These are phyloP conservation scores for Odontomyia ornata DNA, from an alignment of 2,888 invertebrate species.

Conservation along the genomic window DNA sequence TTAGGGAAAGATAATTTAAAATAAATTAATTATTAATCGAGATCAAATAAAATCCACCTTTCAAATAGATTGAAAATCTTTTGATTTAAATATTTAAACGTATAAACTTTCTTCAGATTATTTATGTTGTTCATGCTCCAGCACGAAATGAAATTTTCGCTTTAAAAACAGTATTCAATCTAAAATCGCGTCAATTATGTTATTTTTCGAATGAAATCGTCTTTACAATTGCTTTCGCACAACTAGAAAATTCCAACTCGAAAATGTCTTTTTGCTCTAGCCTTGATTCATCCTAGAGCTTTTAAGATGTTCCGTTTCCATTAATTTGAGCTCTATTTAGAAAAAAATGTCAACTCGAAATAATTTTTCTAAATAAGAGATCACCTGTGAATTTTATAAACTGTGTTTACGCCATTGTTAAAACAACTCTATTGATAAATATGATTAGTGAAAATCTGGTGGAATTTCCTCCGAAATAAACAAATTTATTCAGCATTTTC, in stretches of 20 bases:
- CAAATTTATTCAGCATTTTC: too few species aligned
- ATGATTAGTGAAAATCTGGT: too few species aligned
- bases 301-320: constrained; percentile 13
- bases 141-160: too few species aligned
- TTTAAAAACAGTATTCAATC: too few species aligned
- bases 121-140: too few species aligned
- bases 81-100: too few species aligned
- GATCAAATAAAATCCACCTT: background rate
- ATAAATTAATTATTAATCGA: background rate
- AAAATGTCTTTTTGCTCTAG: constrained; percentile 30
- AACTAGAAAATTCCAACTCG: constrained; percentile 1
- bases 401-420: too few species aligned
- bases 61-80: background rate
- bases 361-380: background rate
- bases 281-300: background rate
- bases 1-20: background rate
- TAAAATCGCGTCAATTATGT: too few species aligned
- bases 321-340: background rate
- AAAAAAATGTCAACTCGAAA: background rate
- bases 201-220: too few species aligned
- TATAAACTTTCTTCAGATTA: too few species aligned
- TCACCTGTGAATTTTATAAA: background rate
- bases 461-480: too few species aligned
- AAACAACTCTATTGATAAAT: too few species aligned
- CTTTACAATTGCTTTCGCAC: background rate